These are phyloP conservation scores for Heterohyrax brucei DNA, from an alignment of 2,797 vertebrate species.

Conservation along the genomic window DNA sequence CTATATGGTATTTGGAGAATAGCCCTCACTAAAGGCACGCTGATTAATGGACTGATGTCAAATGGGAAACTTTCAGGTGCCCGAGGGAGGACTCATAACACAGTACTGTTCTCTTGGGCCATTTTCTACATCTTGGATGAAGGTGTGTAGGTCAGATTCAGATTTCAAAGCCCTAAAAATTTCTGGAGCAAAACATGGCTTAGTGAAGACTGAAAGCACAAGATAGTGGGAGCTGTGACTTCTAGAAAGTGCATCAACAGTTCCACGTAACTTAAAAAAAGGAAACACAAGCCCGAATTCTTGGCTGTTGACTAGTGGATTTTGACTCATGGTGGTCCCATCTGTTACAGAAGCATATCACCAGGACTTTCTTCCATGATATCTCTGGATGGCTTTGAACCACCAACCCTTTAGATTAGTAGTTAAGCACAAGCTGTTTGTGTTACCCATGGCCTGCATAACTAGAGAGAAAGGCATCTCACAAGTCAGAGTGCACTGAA, in stretches of 20 bases:
- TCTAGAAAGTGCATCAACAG: neutral
- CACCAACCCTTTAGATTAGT: too few relatives aligned
- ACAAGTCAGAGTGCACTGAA: neutral
- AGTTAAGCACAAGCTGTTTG: too few relatives aligned
- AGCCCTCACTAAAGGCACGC: neutral
- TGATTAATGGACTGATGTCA: neutral
- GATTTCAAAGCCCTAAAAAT: neutral
- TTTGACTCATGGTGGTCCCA: neutral
- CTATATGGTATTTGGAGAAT: neutral
- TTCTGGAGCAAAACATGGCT: neutral
- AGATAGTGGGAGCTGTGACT: neutral
- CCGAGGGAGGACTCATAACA: neutral
- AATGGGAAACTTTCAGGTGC: neutral
- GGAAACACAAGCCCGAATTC: neutral
- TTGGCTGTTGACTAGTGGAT: too few relatives aligned
- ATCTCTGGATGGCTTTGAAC: too few relatives aligned
- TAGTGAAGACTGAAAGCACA: neutral
- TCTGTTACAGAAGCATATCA: neutral
- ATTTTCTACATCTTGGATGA: constrained; percentile 14
- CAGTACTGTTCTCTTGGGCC: neutral
- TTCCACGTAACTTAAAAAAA: neutral
- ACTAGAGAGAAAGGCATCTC: neutral
- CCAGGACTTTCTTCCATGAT: neutral
- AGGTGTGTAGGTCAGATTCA: neutral
- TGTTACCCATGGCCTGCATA: neutral